Conservation (phyloP, 2,888 invertebrate genomes). For the Pimpla rufipes region DNA sequence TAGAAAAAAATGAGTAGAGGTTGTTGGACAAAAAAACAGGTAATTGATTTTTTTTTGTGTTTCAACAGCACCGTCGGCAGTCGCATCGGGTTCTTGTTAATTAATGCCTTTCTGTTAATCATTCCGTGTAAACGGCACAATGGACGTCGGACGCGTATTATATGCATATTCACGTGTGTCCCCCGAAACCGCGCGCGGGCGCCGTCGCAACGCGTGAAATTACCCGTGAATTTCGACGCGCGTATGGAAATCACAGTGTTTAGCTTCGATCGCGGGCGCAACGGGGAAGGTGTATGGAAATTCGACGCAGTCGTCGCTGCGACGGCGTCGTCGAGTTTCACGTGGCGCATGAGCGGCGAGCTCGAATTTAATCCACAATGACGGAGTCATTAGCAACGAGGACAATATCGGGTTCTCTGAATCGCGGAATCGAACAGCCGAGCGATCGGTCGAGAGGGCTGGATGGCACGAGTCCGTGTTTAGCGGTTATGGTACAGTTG, state of each 20-base stretch:
- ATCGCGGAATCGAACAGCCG: constrained; percentile 22
- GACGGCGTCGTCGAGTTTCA: constrained; percentile 26
- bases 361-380: constrained; percentile 56
- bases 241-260: constrained; percentile 57
- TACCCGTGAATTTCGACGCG: constrained; percentile 33
- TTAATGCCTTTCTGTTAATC: constrained; percentile 49
- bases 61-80: not conserved
- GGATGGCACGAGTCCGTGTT: constrained; percentile 19
- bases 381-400: constrained; percentile 57
- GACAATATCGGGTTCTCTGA: constrained; percentile 56
- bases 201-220: constrained; percentile 33
- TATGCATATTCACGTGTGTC: constrained; percentile 31
- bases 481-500: not conserved
- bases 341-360: constrained; percentile 19
- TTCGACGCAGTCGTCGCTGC: constrained; percentile 8
- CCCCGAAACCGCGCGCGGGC: not conserved
- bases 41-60: not conserved
- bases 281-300: not conserved
- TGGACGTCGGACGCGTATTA: not conserved
- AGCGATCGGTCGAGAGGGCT: constrained; percentile 40
- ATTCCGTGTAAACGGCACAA: constrained; percentile 37
- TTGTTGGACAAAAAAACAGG: too few relatives aligned
- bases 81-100: constrained; percentile 46
- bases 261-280: constrained; percentile 42
- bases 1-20: too few relatives aligned